phyloP scores from a whole-genome alignment of 2,888 invertebrate species.

The Sinotaia quadrata region DNA sequence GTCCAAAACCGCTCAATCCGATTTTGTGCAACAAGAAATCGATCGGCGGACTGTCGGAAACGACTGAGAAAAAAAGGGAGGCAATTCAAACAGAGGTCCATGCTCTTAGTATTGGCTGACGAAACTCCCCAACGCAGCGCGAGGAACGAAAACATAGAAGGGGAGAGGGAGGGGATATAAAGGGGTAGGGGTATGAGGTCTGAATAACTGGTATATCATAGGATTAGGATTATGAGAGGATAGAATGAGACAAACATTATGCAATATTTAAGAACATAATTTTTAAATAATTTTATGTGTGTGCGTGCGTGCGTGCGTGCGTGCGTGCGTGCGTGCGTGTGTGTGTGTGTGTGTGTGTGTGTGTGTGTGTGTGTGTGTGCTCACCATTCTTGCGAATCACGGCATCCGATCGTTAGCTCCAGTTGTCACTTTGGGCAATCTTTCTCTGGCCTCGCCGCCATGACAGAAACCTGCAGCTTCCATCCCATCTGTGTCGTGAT shows the following conservation, averaged over 20 bases:
- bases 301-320: slow-evolving; percentile 7
- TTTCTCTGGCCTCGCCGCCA: background rate
- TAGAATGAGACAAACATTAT: too few relatives aligned
- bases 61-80: background rate
- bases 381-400: background rate
- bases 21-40: too few relatives aligned
- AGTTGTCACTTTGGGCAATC: background rate
- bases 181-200: background rate
- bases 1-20: too few relatives aligned
- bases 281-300: too few relatives aligned
- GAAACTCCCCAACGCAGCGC: too few relatives aligned
- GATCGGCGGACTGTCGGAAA: too few relatives aligned
- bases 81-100: too few relatives aligned
- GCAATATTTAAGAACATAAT: background rate
- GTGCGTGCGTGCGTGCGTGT: slow-evolving; percentile 8
- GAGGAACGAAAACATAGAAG: background rate
- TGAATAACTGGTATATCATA: too few relatives aligned
- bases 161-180: background rate
- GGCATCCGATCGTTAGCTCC: background rate
- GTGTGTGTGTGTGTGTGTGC: background rate
- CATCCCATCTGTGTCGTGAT: slow-evolving; percentile 30
- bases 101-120: too few relatives aligned
- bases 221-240: too few relatives aligned
- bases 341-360: slow-evolving; percentile 16
- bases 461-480: slow-evolving; percentile 6